Conservation (phyloP, 2,888 invertebrate species). For the Himalopsyche anomala region DNA sequence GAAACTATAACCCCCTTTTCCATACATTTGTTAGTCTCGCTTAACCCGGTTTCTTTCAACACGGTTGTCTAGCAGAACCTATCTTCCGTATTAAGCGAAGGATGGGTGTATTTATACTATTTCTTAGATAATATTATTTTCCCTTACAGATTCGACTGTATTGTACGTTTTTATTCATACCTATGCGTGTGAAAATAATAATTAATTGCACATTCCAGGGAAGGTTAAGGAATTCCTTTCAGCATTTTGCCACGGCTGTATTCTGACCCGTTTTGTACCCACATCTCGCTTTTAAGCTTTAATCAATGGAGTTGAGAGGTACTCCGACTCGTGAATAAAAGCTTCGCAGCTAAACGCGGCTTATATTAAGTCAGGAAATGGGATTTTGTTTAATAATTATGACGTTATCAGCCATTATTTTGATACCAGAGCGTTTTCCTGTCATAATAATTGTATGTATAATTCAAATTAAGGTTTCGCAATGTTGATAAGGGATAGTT, state of each 20-base stretch:
- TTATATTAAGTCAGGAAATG: constrained; percentile 15
- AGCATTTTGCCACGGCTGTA: neutral
- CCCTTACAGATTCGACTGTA: too few relatives aligned
- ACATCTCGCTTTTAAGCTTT: constrained; percentile 26
- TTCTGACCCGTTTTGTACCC: neutral
- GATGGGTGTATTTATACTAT: too few relatives aligned
- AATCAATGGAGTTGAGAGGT: neutral
- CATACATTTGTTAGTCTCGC: too few relatives aligned
- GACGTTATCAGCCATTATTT: neutral
- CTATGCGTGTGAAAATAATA: constrained; percentile 28
- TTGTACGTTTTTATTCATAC: neutral
- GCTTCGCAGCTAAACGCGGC: neutral
- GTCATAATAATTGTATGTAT: too few relatives aligned
- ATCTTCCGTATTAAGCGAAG: too few relatives aligned
- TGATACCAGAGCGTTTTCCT: neutral
- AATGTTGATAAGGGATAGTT: too few relatives aligned
- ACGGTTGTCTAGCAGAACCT: too few relatives aligned
- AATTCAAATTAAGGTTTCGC: too few relatives aligned
- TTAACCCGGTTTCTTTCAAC: too few relatives aligned
- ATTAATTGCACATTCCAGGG: constrained; percentile 15
- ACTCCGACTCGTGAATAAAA: neutral
- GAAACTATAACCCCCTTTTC: too few relatives aligned
- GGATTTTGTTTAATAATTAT: constrained; percentile 6
- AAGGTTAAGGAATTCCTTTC: neutral
- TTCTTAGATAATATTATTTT: too few relatives aligned